Base-by-base conservation (phyloP, 1,140 invertebrate genomes). In the Zaprionus lachaisei region DNA sequence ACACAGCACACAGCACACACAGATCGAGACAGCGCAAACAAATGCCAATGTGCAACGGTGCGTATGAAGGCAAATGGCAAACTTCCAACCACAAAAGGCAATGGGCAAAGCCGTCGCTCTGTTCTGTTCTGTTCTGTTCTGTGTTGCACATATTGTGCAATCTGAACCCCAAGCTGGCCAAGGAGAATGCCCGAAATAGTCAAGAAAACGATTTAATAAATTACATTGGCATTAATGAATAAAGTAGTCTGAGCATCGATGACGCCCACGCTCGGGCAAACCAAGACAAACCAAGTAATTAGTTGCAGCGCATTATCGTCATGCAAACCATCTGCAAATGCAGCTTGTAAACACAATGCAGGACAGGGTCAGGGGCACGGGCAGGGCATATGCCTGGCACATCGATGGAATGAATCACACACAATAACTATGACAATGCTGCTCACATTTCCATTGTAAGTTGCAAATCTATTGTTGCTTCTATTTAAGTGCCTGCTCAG, bases 31-130 rank as follows among this genome's bases (percentile, higher is more conserved):
- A 57, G 41, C 26, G 49, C 79, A 79, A 73, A 73, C 84, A 84
- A 89, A 81, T 83, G 85, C 70, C 74, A 65, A 79, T 79, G 84
- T 75, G 74, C 74, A 83, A 81, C 81, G 84, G 80, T 87, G 83
- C 83, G 84, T 89, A 62, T 73, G 72, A 76, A 72, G 64, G 75
- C 72, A 86, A 80, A 79, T 76, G 72, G 76, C 72, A 80, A 80
- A 84, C 74, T 77, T 77, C 67, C 63, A 72, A 77, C 81, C 79
- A 68, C 76, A 76, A 68, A 64, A 70, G 71, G 70, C 77, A 79
- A 54, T 57, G 60, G 56, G 26, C 74, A 38, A 69, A 20, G 37
- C 38, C 57, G 41, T 22, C 47, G 47, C 15, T 44, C 6, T 41
- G 38, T 34, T 28, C 26, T 28, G 5, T 28, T 38, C 37, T 5